Evolutionary conservation across 2,888 invertebrate genomes (phyloP).

Genomic region (Lithophane semibrunnea): DNA sequence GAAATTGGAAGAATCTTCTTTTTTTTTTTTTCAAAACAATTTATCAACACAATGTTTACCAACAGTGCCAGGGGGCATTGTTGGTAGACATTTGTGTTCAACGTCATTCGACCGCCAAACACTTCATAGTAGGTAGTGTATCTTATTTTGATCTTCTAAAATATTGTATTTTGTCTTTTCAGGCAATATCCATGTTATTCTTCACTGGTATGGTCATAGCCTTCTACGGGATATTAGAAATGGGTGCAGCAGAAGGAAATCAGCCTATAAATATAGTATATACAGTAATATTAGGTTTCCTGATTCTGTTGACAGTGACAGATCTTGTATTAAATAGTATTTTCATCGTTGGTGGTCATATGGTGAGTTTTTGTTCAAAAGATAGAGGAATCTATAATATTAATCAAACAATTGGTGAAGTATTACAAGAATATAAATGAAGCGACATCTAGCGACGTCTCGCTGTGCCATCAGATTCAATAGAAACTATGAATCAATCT

Average conservation of each 20-base stretch:
- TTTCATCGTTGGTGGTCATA: slow-evolving; percentile 42
- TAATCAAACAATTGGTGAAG: not conserved
- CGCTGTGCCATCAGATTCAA: too few relatives aligned
- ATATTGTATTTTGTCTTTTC: slow-evolving; percentile 13
- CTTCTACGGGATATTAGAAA: not conserved
- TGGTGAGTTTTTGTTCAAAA: slow-evolving; percentile 27
- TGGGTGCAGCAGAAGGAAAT: not conserved
- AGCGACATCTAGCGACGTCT: not conserved
- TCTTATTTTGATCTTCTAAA: not conserved
- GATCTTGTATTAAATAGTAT: slow-evolving; percentile 31
- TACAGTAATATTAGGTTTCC: not conserved
- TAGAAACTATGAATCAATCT: too few relatives aligned
- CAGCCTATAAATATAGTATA: not conserved
- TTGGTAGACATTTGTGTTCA: not conserved
- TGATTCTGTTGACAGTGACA: slow-evolving; percentile 17
- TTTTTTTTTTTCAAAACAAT: not conserved
- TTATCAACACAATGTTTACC: not conserved
- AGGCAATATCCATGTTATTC: slow-evolving; percentile 14
- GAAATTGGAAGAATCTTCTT: not conserved
- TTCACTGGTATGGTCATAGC: not conserved
- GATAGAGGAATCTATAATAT: not conserved
- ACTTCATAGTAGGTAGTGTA: too few relatives aligned
- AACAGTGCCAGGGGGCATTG: not conserved
- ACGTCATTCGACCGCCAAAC: not conserved
- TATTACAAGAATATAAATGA: not conserved